These are phyloP conservation scores for Erebia aethiops DNA, from an alignment of 2,888 invertebrate genomes.

Conservation along the genomic window DNA sequence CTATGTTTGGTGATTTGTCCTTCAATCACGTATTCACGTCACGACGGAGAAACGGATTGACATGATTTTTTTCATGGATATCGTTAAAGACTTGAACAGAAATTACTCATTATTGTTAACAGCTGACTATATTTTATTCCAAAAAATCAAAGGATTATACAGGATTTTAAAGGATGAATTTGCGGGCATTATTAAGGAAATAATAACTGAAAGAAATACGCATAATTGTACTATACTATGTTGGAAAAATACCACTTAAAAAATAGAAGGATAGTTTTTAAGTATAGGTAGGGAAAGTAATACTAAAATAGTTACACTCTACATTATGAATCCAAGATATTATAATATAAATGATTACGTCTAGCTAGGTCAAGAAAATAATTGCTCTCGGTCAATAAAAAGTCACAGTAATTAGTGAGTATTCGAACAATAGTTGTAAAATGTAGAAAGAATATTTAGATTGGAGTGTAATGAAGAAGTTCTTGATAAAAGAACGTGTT, in stretches of 20 bases:
- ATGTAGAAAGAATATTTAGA: constrained; percentile 38
- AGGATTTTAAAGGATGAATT: too few species aligned
- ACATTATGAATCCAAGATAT: constrained; percentile 12
- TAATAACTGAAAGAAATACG: neutral
- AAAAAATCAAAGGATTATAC: too few species aligned
- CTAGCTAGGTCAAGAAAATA: constrained; percentile 1
- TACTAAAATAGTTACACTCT: neutral
- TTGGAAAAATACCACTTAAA: too few species aligned
- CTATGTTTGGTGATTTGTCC: too few species aligned
- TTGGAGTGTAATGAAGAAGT: constrained; percentile 35
- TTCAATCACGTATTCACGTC: too few species aligned
- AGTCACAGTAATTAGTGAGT: constrained; percentile 29
- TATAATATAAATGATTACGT: constrained; percentile 7
- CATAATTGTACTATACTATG: neutral
- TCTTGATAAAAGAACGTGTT: constrained; percentile 39
- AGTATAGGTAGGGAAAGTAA: neutral
- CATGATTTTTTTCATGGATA: too few species aligned
- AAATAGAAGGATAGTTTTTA: too few species aligned
- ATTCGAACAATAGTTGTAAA: constrained; percentile 38
- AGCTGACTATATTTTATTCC: too few species aligned
- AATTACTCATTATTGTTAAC: too few species aligned
- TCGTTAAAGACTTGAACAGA: too few species aligned
- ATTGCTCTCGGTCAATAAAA: constrained; percentile 28
- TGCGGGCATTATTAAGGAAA: too few species aligned
- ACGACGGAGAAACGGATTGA: too few species aligned